These are phyloP conservation scores for Volucella bombylans DNA, from an alignment of 2,888 invertebrate genomes.

Conservation along the genomic window DNA sequence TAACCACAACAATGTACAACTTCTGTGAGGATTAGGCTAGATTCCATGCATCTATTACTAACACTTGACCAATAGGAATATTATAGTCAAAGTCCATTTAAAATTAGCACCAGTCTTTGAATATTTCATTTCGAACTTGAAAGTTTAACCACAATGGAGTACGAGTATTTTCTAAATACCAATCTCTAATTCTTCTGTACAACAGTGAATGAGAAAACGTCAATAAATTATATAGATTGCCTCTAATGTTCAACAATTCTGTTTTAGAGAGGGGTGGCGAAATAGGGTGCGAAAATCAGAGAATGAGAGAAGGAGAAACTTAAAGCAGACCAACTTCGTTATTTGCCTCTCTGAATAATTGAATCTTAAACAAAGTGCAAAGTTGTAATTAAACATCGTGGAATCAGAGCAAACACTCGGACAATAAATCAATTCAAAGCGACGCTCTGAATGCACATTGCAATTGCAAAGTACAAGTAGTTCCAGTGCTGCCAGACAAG, in stretches of 20 bases:
- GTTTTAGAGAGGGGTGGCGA: slow-evolving; percentile 14
- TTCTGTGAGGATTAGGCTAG: too few species aligned
- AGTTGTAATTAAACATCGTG: slow-evolving; percentile 74
- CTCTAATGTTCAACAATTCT: slow-evolving; percentile 54
- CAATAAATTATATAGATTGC: slow-evolving; percentile 44
- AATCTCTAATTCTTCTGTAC: slow-evolving; percentile 17
- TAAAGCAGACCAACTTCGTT: slow-evolving; percentile 43
- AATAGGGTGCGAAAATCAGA: neutral
- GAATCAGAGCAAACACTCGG: slow-evolving; percentile 70
- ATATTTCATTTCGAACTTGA: slow-evolving; percentile 3
- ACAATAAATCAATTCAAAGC: slow-evolving; percentile 72
- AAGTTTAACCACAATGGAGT: neutral
- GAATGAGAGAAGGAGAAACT: neutral
- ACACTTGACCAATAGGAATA: neutral
- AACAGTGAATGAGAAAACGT: slow-evolving; percentile 28
- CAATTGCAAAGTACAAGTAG: neutral
- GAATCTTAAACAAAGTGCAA: slow-evolving; percentile 73
- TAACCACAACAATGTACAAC: too few species aligned
- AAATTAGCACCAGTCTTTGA: neutral
- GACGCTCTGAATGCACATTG: slow-evolving; percentile 10
- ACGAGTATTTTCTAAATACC: slow-evolving; percentile 6
- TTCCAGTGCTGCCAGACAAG: slow-evolving; percentile 1
- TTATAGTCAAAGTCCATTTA: neutral
- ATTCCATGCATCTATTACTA: neutral
- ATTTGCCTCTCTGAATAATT: slow-evolving; percentile 68